phyloP scores from a whole-genome alignment of 1,140 invertebrate species.

The Zophobas morio region DNA sequence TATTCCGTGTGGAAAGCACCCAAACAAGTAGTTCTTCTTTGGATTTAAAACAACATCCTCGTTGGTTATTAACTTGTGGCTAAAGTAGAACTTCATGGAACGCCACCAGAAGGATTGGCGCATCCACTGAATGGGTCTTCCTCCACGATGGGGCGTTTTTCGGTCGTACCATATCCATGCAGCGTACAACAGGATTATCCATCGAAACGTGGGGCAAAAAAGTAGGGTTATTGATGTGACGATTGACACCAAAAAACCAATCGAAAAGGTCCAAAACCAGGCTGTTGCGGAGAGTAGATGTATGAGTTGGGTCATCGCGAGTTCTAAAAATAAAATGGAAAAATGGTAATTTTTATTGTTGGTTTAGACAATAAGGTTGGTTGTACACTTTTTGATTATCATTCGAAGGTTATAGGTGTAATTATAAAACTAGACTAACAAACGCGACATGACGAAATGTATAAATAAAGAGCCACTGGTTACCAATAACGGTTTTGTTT shows the following conservation, averaged over 20 bases:
- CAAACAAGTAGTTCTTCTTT: slow-evolving; percentile 33
- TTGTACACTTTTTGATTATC: no score
- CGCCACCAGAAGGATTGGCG: slow-evolving; percentile 17
- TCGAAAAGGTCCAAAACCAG: slow-evolving; percentile 27
- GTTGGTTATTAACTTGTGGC: slow-evolving; percentile 6
- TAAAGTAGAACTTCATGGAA: slow-evolving; percentile 29
- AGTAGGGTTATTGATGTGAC: neutral
- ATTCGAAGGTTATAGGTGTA: no score
- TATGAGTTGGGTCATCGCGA: neutral
- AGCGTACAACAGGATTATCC: neutral
- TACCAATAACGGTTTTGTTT: no score
- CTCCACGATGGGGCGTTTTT: slow-evolving; percentile 24
- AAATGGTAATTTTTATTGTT: no score
- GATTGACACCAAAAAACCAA: slow-evolving; percentile 15
- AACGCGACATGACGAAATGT: no score
- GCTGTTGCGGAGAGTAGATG: slow-evolving; percentile 4
- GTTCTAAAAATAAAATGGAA: no score
- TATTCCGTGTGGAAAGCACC: slow-evolving; percentile 37
- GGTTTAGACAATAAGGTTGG: no score
- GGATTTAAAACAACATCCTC: slow-evolving; percentile 1
- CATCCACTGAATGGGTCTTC: slow-evolving; percentile 9
- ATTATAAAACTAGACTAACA: no score
- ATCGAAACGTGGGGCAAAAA: neutral
- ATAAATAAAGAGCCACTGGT: no score
- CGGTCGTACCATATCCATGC: slow-evolving; percentile 27